Evolutionary conservation across 1,140 invertebrate genomes (phyloP), one percentile per base, ranked within the genome.

Genomic region (Wasmannia auropunctata): DNA sequence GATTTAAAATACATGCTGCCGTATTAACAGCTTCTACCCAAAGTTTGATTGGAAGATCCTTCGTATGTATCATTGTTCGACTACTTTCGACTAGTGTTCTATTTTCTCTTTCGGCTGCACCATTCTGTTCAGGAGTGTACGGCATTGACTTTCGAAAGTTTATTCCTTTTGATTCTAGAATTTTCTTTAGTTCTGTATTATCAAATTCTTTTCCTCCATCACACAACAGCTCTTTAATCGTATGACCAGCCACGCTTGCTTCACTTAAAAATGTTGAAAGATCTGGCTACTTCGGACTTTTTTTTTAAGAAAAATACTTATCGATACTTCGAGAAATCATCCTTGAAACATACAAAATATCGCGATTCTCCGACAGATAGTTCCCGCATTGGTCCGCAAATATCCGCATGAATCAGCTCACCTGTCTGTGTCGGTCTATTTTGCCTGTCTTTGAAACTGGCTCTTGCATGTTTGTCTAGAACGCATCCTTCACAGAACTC

Each of bases 261-360:
- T 14, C 54, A 16, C 77, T 77, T 31, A 1, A 89, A 22, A n/a
- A 63, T 85, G 6, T 79, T 34, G 10, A 28, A 11, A 60, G 8
- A 60, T 2, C 10, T 7, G 7, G 56, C 25, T 3, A 60, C 75
- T n/a, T 92, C 86, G 16, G 34, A 43, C 65, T 92, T 92, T 19
- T 25, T 7, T 54, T 85, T 69, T 5, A 93, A 25, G 74, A 91
- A 93, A 70, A 88, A 90, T 3, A 91, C 54, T 25, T 43, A n/a
- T 72, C 4, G 0, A 25, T 11, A 54, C 7, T 70, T 11, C 86
- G 63, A 25, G 88, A 91, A 93, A 31, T 93, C 90, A 54, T 93
- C 88, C 31, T 91, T 91, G 3, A 91, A 65, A 0, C 87, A 14
- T 0, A 92, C 16, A 46, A 91, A 91, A 65, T 92, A 93, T 16